Percentiles rank a stretch among this genome's conserved stretches.
Evolutionary conservation across 2,888 invertebrate species (phyloP).

Genomic region (Pherbina coryleti): DNA sequence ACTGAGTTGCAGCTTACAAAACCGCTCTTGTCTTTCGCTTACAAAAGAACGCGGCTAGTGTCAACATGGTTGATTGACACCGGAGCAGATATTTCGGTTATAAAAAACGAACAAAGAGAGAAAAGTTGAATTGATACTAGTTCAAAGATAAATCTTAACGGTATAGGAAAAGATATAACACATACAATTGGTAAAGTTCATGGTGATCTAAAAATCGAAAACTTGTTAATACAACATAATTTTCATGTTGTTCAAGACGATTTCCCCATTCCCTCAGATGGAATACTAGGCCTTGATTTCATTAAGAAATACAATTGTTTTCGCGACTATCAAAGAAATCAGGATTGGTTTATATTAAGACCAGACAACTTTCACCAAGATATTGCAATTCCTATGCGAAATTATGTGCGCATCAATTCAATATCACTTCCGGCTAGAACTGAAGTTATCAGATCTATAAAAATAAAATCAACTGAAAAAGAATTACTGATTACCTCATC

Average conservation of each 20-base stretch:
- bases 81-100: not conserved
- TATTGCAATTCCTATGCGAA: constrained; percentile 4
- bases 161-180: not conserved
- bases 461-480: constrained; percentile 1
- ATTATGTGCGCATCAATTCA: constrained; percentile 4
- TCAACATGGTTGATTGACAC: too few relatives aligned
- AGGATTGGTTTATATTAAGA: constrained; percentile 11
- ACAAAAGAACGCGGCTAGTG: too few relatives aligned
- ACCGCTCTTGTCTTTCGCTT: too few relatives aligned
- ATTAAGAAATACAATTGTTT: constrained; percentile 23
- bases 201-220: not conserved
- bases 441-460: not conserved
- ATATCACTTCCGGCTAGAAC: constrained; percentile 15
- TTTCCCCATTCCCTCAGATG: constrained; percentile 31
- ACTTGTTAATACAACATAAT: constrained; percentile 11
- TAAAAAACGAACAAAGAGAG: not conserved
- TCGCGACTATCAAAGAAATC: constrained; percentile 19
- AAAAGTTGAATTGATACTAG: not conserved
- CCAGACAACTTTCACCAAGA: constrained; percentile 3
- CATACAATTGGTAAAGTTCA: not conserved
- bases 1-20: too few relatives aligned
- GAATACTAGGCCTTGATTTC: constrained; percentile 10
- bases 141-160: not conserved
- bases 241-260: constrained; percentile 27
- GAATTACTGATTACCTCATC: constrained; percentile 20